phyloP scores from a whole-genome alignment of 2,888 invertebrate genomes.

The Chromoteleia sp. region DNA sequence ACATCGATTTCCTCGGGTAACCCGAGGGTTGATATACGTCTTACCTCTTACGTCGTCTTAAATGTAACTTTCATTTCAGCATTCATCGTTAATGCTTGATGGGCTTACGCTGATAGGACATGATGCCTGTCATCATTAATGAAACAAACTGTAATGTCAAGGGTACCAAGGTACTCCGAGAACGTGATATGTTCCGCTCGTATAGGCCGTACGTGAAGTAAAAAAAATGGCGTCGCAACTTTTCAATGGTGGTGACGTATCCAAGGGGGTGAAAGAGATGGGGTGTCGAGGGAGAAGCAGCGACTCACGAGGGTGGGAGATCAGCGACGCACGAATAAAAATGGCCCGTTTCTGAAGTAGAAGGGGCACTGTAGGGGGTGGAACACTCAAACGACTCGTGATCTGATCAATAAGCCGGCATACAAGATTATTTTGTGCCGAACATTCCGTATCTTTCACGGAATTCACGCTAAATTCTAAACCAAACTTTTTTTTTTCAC shows the following conservation, averaged over 20 bases:
- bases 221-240: conserved; percentile 78
- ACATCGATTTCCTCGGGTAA: conserved; percentile 62
- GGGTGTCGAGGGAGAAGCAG: conserved; percentile 72
- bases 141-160: conserved; percentile 65
- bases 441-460: conserved; percentile 59
- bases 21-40: conserved; percentile 56
- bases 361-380: conserved; percentile 77
- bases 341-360: conserved; percentile 78
- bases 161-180: conserved; percentile 58
- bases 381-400: conserved; percentile 81
- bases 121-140: conserved; percentile 63
- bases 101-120: conserved; percentile 55
- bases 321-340: conserved; percentile 82
- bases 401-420: conserved; percentile 83
- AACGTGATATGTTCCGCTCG: conserved; percentile 61
- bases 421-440: conserved; percentile 78
- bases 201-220: conserved; percentile 75
- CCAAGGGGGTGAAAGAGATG: conserved; percentile 72
- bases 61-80: conserved; percentile 61
- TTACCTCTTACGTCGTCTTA: conserved; percentile 59
- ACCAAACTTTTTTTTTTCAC: conserved; percentile 38
- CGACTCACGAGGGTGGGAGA: conserved; percentile 69
- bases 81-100: conserved; percentile 60
- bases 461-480: conserved; percentile 53
- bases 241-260: conserved; percentile 76